Base-by-base conservation (phyloP, 1,140 invertebrate species). In the Phymorhynchus buccinoides region DNA sequence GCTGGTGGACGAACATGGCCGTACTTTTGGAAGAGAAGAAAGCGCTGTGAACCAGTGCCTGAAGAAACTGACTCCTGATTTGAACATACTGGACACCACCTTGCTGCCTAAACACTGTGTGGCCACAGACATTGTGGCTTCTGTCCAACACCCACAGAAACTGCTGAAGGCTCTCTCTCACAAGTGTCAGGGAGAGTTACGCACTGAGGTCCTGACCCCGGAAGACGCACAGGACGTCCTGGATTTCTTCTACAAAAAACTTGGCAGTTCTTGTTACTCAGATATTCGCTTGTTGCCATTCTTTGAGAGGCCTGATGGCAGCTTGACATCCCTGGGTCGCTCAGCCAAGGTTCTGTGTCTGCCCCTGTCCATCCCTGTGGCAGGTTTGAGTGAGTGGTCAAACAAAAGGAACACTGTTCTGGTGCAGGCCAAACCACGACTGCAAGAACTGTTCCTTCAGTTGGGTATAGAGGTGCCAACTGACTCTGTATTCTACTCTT, bases 251-350 rank as follows among this genome's bases (percentile, higher is more conserved):
- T 35, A 30, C 42, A 79, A 18, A 56, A 75, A 35, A 75, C 35
- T 75, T 3, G 37, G 73, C 16, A 1, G 6, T 4, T 35, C 9
- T 37, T 1, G 14, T 35, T 32, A 1, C 22, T 75, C 77, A 32
- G 32, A 3, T 1, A 52, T 79, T 3, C 77, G 77, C 22, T 48
- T 35, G 3, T 56, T 79, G 9, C 41, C 41, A 32, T 79, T 79
- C 27, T 79, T 79, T 39, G 77, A 79, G n/a, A 79, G 41, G 52
- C 77, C 44, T 30, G 77, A 79, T 52, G 77, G 77, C 32, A 12
- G 1, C 4, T 56, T 79, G 32, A 52, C 32, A 79, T 35, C 77
- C 30, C 7, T 79, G 77, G 41, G 41, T 52, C 4, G 32, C 12
- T 6, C 1, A 1, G 27, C n/a, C 44, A 79, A 3, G 27, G 39